phyloP scores from a whole-genome alignment of 2,113 vertebrate species.

The Lampris megalopsis region DNA sequence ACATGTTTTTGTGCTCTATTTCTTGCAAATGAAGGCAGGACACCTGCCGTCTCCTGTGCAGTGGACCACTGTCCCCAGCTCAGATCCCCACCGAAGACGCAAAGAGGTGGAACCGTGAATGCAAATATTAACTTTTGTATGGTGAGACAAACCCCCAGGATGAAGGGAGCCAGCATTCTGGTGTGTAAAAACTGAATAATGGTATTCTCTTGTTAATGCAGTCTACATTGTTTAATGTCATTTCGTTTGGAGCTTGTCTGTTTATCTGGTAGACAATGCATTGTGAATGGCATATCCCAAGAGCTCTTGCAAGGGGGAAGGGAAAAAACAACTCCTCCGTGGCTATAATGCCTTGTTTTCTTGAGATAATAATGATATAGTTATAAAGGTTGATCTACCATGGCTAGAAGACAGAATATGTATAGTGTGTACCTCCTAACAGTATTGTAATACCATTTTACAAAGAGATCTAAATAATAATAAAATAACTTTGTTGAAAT shows the following conservation, averaged over 20 bases:
- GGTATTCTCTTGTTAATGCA: slow-evolving; percentile 1
- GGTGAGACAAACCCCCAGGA: neutral
- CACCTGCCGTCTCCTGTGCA: slow-evolving; percentile 53
- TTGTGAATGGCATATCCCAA: neutral
- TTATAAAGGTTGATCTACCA: no score
- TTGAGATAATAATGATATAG: no score
- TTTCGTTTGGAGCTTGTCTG: slow-evolving; percentile 16
- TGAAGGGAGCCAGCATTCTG: neutral
- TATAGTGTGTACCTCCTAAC: no score
- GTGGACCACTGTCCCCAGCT: slow-evolving; percentile 18
- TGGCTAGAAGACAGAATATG: no score
- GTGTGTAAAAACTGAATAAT: slow-evolving; percentile 15
- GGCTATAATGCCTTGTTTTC: no score
- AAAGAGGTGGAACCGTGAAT: slow-evolving; percentile 26
- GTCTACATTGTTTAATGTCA: slow-evolving; percentile 23
- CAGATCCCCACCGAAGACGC: slow-evolving; percentile 1
- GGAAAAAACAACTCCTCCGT: slow-evolving; percentile 4
- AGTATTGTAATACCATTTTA: no score
- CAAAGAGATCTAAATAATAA: no score
- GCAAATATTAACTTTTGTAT: slow-evolving; percentile 46
- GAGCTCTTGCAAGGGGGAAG: slow-evolving; percentile 7
- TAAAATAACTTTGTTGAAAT: no score
- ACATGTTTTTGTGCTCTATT: neutral
- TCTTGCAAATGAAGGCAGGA: slow-evolving; percentile 44
- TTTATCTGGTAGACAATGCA: slow-evolving; percentile 23